Conservation (phyloP, 2,113 vertebrate genomes). For the Limanda limanda region DNA sequence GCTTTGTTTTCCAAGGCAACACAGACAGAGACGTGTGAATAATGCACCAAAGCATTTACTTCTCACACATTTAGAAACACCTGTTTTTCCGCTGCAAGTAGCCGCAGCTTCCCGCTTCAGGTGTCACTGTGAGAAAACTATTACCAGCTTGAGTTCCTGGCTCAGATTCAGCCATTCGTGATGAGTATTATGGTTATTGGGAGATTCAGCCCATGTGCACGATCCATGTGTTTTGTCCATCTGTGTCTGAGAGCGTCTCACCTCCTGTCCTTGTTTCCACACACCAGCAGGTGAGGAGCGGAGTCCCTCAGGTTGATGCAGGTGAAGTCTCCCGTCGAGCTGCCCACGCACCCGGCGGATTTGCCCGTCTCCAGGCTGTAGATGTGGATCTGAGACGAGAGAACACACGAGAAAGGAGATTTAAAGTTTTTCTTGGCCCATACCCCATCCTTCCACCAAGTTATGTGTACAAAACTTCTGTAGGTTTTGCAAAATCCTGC, state of each 20-base stretch:
- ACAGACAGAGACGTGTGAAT: constrained; percentile 28
- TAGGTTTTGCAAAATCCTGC: background rate
- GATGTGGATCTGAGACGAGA: constrained; percentile 87
- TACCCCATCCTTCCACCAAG: too few species aligned
- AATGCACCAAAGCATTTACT: constrained; percentile 27
- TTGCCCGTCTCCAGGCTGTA: constrained; percentile 90
- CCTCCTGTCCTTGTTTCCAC: constrained; percentile 96
- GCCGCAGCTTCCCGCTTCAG: constrained; percentile 13
- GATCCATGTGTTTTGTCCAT: background rate
- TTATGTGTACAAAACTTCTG: background rate
- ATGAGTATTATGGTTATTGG: background rate
- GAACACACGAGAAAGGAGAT: too few species aligned
- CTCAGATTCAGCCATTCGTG: constrained; percentile 7
- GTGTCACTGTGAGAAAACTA: constrained; percentile 35
- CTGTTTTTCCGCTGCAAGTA: constrained; percentile 35
- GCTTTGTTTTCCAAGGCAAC: background rate
- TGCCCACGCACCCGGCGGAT: constrained; percentile 85
- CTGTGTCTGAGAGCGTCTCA: constrained; percentile 58
- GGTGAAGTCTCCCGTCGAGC: constrained; percentile 89
- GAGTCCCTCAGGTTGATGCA: constrained; percentile 90
- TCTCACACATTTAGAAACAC: constrained; percentile 54
- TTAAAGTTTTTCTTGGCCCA: too few species aligned
- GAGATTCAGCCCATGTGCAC: background rate
- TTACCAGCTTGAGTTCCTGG: constrained; percentile 12
- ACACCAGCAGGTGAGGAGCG: constrained; percentile 88